Evolutionary conservation across 2,888 invertebrate genomes (phyloP), one percentile per base, ranked within the genome.

Genomic region (Chymomyza procnemis): DNA sequence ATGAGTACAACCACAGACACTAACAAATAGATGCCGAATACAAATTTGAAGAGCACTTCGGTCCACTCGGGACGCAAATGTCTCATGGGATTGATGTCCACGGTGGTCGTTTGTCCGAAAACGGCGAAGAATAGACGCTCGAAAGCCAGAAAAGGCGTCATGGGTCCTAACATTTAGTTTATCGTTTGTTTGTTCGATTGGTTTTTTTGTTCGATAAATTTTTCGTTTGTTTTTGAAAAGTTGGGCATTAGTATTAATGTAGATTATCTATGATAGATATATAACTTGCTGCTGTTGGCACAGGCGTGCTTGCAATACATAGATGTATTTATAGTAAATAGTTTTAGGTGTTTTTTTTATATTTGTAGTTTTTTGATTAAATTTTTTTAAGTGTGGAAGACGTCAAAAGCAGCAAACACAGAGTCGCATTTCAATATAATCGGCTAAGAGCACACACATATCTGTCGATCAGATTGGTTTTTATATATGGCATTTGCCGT

Each of bases 81-180:
- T 79, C 93, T 93, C 92, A 94, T 93, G 92, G 95, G 94, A 93
- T 95, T 95, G 90, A 97, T 94, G 92, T 96, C 96, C 91, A 95
- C 94, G 91, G 95, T 94, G 82, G 96, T 95, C 86, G 96, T 97
- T 92, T 98, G 95, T 91, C 98, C 98, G 93, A 99, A 98, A 91
- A 99, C 95, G 91, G 98, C 97, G 94, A 98, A 98, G 94, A 99
- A 99, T 89, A 99, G 94, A 93, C 97, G 95, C 93, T 99, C 99
- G 93, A 99, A 96, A 86, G 98, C 98, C 92, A 97, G 95, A 92
- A 96, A 92, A 88, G 97, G 96, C 91, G 95, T 95, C 94, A 97
- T 96, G 92, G 90, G 90, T 88, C 90, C 91, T 91, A 85, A 73
- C 73, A 69, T 6, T 47, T 61, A 69, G 50, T 59, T 48, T 64